A percentile compares a stretch with the other conserved stretches of the same genome.
Conservation (phyloP, 2,888 invertebrate species). For the Eulithis prunata region DNA sequence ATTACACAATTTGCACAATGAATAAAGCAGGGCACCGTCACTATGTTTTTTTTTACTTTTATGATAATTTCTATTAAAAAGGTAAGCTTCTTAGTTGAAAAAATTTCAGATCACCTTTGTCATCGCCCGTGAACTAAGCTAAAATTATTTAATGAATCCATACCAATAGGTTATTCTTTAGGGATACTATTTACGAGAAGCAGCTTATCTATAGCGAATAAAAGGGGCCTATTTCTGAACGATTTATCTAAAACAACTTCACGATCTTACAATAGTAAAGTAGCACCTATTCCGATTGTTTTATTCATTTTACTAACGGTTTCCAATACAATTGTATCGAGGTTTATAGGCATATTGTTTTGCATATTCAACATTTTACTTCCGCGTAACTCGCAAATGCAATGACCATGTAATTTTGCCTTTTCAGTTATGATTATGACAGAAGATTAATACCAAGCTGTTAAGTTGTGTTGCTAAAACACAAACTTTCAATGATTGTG, state of each 20-base stretch:
- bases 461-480: not conserved
- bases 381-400: slow-evolving; percentile 18
- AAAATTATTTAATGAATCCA: too few relatives aligned
- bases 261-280: slow-evolving; percentile 29
- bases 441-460: not conserved
- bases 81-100: too few relatives aligned
- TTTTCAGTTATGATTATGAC: not conserved
- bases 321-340: slow-evolving; percentile 20
- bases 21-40: too few relatives aligned
- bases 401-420: slow-evolving; percentile 18
- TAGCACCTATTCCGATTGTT: slow-evolving; percentile 10
- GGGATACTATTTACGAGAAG: too few relatives aligned
- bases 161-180: too few relatives aligned
- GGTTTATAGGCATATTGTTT: slow-evolving; percentile 18
- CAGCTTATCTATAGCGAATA: not conserved
- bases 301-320: slow-evolving; percentile 14
- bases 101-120: too few relatives aligned
- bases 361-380: slow-evolving; percentile 8
- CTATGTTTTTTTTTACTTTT: too few relatives aligned
- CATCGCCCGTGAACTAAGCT: too few relatives aligned
- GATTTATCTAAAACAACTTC: slow-evolving; percentile 31
- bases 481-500: too few relatives aligned
- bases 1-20: too few relatives aligned
- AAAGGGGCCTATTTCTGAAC: slow-evolving; percentile 9
- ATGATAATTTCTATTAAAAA: too few relatives aligned